Evolutionary conservation across 2,888 invertebrate genomes (phyloP), one percentile per base, ranked within the genome.

Genomic region (Steinernema carpocapsae): DNA sequence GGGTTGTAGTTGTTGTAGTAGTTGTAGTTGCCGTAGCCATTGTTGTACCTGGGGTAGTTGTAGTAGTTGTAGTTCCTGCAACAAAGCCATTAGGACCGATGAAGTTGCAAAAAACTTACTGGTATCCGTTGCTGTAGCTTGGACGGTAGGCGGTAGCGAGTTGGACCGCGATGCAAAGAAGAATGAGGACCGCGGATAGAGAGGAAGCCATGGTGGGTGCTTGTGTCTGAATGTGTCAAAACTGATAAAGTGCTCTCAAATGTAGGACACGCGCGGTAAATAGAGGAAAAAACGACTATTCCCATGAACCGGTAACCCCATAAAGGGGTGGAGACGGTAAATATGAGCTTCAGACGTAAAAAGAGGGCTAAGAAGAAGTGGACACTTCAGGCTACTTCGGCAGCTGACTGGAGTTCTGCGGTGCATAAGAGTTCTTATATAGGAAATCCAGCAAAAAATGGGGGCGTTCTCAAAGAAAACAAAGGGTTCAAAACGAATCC

Each of bases 401-500:
- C 26, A 56, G 64, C 22, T 26, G 64, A 17, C 26, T 29, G 14
- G 24, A 52, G 24, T 19, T 12, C 19, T 7, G 1, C 22, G 52
- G 19, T 52, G 22, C 52, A 24, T 6, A 10, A 22, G 24, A 37
- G 29, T 64, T 64, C 64, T 64, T 64, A 32, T 64, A 64, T 64
- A 64, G 64, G 19, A 29, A 32, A 64, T 64, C 64, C 64, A 29
- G 64, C 10, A 64, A 56, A 56, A 64, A 64, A 64, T 32, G 64
- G 64, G 64, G 64, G 64, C 64, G 64, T 64, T 64, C 37, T 64
- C 64, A 4, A 32, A 32, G 64, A 64, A 64, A 64, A 64, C 64
- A 64, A 64, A 64, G 64, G 64, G 64, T 64, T 64, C 64, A 64
- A 64, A 32, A 64, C 64, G 64, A 64, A 64, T 64, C 64, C 64